These are phyloP conservation scores for Eulimnadia texana DNA, from an alignment of 1,140 invertebrate genomes.

Conservation along the genomic window DNA sequence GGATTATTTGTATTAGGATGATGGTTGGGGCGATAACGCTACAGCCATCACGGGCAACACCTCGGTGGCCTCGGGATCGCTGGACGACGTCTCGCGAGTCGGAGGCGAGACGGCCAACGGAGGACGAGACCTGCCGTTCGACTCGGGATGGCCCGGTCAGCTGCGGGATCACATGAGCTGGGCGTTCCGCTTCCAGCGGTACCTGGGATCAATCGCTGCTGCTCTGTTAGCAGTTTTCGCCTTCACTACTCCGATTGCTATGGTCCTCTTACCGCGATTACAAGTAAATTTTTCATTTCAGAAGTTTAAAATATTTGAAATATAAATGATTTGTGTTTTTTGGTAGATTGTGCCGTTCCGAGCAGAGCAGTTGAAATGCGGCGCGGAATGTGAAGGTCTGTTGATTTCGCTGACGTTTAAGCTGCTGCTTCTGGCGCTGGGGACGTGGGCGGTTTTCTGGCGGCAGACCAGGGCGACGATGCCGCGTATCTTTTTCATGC, in stretches of 20 bases:
- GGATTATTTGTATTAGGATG: constrained; percentile 48
- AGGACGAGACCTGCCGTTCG: constrained; percentile 3
- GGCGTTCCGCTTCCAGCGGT: constrained; percentile 55
- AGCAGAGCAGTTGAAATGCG: constrained; percentile 38
- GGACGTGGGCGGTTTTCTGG: constrained; percentile 77
- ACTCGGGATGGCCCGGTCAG: constrained; percentile 16
- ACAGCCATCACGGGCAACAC: constrained; percentile 94
- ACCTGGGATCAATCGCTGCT: constrained; percentile 59
- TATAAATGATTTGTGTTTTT: background rate
- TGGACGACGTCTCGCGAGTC: constrained; percentile 54
- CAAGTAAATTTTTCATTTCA: no score
- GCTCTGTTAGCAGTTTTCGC: constrained; percentile 60
- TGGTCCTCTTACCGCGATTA: constrained; percentile 84
- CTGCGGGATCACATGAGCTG: constrained; percentile 23
- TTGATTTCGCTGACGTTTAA: constrained; percentile 84
- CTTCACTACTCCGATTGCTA: constrained; percentile 80
- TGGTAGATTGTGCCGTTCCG: constrained; percentile 19
- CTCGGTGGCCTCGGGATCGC: constrained; percentile 82
- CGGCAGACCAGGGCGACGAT: constrained; percentile 64
- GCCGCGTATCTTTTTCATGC: constrained; percentile 82
- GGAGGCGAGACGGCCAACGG: constrained; percentile 15
- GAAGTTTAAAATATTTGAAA: background rate
- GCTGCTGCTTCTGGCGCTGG: constrained; percentile 73
- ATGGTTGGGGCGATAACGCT: constrained; percentile 89
- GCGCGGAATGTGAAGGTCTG: constrained; percentile 75